These are phyloP conservation scores for Cistogaster globosa DNA, from an alignment of 2,888 invertebrate species.

Conservation along the genomic window DNA sequence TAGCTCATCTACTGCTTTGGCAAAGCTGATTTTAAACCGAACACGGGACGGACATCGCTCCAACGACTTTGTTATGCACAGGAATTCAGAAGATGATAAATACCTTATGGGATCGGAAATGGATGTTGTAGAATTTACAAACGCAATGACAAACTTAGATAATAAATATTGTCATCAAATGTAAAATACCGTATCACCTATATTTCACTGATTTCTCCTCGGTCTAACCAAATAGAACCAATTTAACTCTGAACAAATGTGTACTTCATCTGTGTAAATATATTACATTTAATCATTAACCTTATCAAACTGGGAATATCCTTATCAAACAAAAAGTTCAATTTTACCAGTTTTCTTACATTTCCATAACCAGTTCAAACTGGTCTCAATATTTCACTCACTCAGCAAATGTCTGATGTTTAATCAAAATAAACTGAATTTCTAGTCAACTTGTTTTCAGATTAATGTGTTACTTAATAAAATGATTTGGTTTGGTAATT, in stretches of 20 bases:
- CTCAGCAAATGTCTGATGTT: slow-evolving; percentile 50
- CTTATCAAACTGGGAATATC: slow-evolving; percentile 25
- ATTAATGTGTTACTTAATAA: slow-evolving; percentile 21
- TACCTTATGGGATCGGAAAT: too few species aligned
- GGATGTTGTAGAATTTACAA: too few species aligned
- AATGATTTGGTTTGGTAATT: slow-evolving; percentile 36
- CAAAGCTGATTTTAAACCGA: too few species aligned
- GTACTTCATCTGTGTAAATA: slow-evolving; percentile 41
- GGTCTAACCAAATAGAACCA: background rate
- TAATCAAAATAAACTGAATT: slow-evolving; percentile 39
- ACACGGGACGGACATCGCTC: too few species aligned
- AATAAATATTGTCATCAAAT: too few species aligned
- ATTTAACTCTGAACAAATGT: slow-evolving; percentile 31
- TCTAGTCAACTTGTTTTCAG: slow-evolving; percentile 20
- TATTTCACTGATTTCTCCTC: too few species aligned
- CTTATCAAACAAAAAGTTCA: slow-evolving; percentile 67
- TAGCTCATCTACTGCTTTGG: too few species aligned
- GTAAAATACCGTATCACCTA: too few species aligned
- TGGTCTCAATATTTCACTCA: slow-evolving; percentile 19
- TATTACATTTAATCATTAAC: slow-evolving; percentile 28
- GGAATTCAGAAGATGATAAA: too few species aligned
- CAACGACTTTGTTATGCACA: too few species aligned
- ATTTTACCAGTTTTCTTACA: slow-evolving; percentile 59
- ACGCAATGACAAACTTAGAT: too few species aligned
- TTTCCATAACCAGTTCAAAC: slow-evolving; percentile 19